Evolutionary conservation across 2,797 vertebrate species (phyloP).

Genomic region (Aphelocoma californica): DNA sequence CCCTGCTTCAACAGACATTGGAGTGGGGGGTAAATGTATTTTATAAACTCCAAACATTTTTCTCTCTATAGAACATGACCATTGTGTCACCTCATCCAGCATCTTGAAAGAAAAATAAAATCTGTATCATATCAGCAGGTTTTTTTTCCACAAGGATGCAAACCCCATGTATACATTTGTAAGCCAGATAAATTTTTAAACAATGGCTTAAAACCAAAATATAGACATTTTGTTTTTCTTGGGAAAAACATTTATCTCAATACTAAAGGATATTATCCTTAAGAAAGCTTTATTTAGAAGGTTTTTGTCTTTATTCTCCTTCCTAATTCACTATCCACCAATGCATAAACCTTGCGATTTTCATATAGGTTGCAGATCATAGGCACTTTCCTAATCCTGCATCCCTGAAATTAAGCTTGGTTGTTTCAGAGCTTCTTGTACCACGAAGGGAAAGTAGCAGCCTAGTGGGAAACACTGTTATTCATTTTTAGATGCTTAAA

Average conservation of each 20-base stretch:
- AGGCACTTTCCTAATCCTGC: background rate
- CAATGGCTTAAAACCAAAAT: background rate
- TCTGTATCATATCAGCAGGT: background rate
- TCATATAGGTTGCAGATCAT: background rate
- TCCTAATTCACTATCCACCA: background rate
- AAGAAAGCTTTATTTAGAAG: background rate
- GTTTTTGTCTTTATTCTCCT: background rate
- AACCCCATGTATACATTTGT: background rate
- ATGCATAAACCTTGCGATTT: background rate
- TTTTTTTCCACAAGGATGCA: background rate
- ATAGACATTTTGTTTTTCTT: background rate
- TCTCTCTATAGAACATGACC: background rate
- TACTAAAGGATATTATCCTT: background rate
- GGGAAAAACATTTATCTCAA: background rate
- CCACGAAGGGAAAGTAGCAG: background rate
- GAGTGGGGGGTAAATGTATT: background rate
- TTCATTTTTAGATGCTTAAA: conserved; percentile 5
- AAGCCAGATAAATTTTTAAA: background rate
- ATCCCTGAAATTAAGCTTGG: background rate
- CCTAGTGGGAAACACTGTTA: background rate
- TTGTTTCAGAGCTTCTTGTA: background rate
- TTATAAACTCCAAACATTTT: background rate
- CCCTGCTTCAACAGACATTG: background rate
- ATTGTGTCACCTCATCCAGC: background rate
- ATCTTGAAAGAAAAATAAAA: background rate